Base-by-base conservation (phyloP, 2,888 invertebrate species). In the Drosophila paranaensis region DNA sequence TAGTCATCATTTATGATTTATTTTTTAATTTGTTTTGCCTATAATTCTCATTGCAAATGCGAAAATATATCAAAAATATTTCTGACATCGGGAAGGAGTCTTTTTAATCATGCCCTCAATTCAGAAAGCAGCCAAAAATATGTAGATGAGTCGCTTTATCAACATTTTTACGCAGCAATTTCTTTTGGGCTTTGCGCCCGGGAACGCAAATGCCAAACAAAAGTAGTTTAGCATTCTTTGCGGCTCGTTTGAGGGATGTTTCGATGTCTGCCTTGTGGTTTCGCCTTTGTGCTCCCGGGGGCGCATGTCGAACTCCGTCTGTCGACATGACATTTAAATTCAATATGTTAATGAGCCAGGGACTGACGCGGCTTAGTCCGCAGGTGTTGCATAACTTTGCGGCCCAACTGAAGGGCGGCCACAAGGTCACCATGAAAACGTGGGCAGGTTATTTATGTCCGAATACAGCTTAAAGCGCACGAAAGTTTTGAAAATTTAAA, bases 321-420 rank as follows among this genome's bases (percentile, higher is more conserved):
- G 71, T 63, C 73, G 72, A 71, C 81, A 76, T 71, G 82, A 71
- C 82, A 83, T 83, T 83, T 73, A 82, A 88, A 85, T 85, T 85
- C 89, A 85, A 86, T 85, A 85, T 85, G 85, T 82, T 85, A 85
- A 85, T 85, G 87, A 88, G 83, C 48, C 69, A 56, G 58, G 57
- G 50, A 6, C 40, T 55, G 37, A 25, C 14, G 25, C 62, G 25
- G 39, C 51, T n/a, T 60, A 61, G 69, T 66, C 65, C 66, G 61
- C 86, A 86, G 82, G 87, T 82, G 87, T 54, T 74, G 60, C 63
- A 66, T 46, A 70, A 71, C 66, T 63, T 74, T 64, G 33, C 50
- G 55, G 60, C 16, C 50, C 40, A 48, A 48, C 68, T 56, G 63
- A 74, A 75, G 73, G 75, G 69, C 68, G 66, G 55, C 13, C 45